Percentiles rank a stretch among this genome's conserved stretches.
Conservation (phyloP, 2,797 vertebrate species). For the Gymnopithys bicolor region DNA sequence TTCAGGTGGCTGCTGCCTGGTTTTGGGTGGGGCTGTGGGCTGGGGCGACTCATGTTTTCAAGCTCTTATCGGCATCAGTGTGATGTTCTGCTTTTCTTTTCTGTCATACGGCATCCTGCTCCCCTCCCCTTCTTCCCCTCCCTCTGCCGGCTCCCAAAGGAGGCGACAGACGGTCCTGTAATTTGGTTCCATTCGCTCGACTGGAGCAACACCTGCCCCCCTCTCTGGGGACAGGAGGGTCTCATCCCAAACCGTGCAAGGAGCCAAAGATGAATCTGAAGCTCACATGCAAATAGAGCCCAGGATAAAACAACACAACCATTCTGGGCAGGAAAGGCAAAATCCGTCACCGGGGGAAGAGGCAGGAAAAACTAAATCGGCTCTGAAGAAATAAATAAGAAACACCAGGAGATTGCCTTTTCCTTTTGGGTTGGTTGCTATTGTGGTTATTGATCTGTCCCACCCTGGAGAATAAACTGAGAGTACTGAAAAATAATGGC, state of each 20-base stretch:
- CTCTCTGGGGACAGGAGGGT: conserved; percentile 86
- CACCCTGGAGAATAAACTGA: conserved; percentile 9
- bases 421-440: conserved; percentile 7
- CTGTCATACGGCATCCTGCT: conserved; percentile 46
- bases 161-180: conserved; percentile 97
- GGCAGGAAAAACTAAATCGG: conserved; percentile 7
- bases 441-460: conserved; percentile 33
- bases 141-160: conserved; percentile 89
- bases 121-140: conserved; percentile 56
- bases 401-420: conserved; percentile 41
- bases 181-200: conserved; percentile 99
- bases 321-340: conserved; percentile 43
- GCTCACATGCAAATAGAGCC: conserved; percentile 72
- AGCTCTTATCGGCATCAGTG: conserved; percentile 41
- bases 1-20: conserved; percentile 56
- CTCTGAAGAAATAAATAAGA: conserved; percentile 51
- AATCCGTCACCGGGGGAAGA: conserved; percentile 38
- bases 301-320: conserved; percentile 40
- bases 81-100: conserved; percentile 64
- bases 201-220: conserved; percentile 99
- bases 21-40: conserved; percentile 58
- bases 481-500: conserved; percentile 46
- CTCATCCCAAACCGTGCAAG: conserved; percentile 81
- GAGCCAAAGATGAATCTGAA: conserved; percentile 79
- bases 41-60: conserved; percentile 59